Base-by-base conservation (phyloP, 2,888 invertebrate species). In the Macrosiphum euphorbiae region DNA sequence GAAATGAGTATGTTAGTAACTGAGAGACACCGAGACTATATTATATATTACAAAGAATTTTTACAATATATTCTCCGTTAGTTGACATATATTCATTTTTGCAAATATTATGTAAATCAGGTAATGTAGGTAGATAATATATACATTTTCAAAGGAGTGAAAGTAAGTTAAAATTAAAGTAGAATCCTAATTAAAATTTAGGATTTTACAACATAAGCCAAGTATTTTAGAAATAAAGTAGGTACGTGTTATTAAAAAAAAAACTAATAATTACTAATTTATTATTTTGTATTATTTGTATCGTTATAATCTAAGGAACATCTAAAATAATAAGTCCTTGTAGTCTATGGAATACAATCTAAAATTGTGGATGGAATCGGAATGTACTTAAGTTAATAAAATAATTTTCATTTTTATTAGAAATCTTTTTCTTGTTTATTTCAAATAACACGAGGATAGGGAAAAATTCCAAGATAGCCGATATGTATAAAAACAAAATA, bases 401-500 rank as follows among this genome's bases (percentile, higher is more conserved):
- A 87, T 47, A 13, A 86, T 35, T 61, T 41, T 10, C 28, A 50
- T 50, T 16, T 35, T 86, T 11, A 11, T 50, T 41, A 92, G 35
- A 87, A 92, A 50, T 50, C 24, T 92, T 26, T 87, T 47, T 87
- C n/a, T 85, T 58, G 8, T 91, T 44, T 61, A 61, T 92, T n/a
- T 87, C 13, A 47, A 58, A 85, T 58, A 44, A n/a, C 47, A 35
- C 1, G 35, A 35, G 8, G 28, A 35, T 50, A 8, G 44, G 16
- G 44, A 58, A 50, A 87, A 91, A 87, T 55, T 61, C 4, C 20
- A 87, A 35, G 61, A 87, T n/a, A 55, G 13, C 52, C 52, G 52
- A 52, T 52, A 13, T 13, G 44, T 67, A n/a, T n/a, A 67, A 87
- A 90, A 61, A 92, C 24, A 61, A 92, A 92, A 92, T 61, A 87